Percentiles rank a stretch among this genome's conserved stretches.
These are phyloP conservation scores for Drosophila melanosoma DNA, from an alignment of 2,888 invertebrate species.

Conservation along the genomic window DNA sequence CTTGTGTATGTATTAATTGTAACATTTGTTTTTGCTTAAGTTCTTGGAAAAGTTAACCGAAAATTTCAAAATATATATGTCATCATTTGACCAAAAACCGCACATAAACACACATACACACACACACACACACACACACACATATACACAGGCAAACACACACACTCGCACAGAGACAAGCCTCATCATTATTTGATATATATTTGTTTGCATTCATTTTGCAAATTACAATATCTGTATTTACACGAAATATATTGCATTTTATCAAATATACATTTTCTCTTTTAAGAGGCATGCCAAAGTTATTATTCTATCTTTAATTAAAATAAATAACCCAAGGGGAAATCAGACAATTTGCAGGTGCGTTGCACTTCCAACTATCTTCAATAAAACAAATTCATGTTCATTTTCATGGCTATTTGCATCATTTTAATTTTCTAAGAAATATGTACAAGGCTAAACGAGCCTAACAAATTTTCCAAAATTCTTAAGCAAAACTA, in stretches of 20 bases:
- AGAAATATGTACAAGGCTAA: neutral
- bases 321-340: conserved; percentile 11
- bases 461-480: neutral
- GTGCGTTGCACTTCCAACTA: neutral
- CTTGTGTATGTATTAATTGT: conserved; percentile 60
- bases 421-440: neutral
- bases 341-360: conserved; percentile 1
- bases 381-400: neutral
- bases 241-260: conserved; percentile 58
- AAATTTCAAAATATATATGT: conserved; percentile 54
- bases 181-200: conserved; percentile 13
- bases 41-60: conserved; percentile 48
- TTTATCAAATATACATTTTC: conserved; percentile 2
- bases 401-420: neutral
- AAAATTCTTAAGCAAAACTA: neutral
- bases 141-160: conserved; percentile 12
- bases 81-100: conserved; percentile 54
- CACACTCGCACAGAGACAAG: conserved; percentile 12
- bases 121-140: conserved; percentile 29
- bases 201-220: conserved; percentile 19
- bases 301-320: neutral
- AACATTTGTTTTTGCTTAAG: conserved; percentile 26
- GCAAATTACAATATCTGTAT: conserved; percentile 52
- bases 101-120: conserved; percentile 31
- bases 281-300: neutral